These are phyloP conservation scores for Eristalis pertinax DNA, from an alignment of 2,888 invertebrate genomes.

Conservation along the genomic window DNA sequence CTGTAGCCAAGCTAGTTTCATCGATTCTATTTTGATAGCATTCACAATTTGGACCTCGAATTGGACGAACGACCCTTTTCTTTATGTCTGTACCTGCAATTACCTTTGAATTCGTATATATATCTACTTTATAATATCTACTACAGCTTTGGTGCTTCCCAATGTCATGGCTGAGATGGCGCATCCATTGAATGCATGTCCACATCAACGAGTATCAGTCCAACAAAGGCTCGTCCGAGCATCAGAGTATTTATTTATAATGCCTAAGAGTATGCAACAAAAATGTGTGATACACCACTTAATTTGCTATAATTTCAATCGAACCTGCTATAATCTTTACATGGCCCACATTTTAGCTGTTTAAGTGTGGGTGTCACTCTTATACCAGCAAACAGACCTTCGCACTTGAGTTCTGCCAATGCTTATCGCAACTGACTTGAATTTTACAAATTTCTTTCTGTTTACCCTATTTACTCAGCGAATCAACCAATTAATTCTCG, in stretches of 20 bases:
- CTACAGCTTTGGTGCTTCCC: no score
- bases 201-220: no score
- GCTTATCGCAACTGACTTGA: constrained; percentile 14
- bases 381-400: constrained; percentile 11
- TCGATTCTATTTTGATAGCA: no score
- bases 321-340: not conserved
- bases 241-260: not conserved
- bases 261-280: constrained; percentile 17
- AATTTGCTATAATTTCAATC: not conserved
- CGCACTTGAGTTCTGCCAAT: constrained; percentile 12
- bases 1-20: no score
- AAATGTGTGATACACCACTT: not conserved
- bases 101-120: no score
- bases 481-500: not conserved
- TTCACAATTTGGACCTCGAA: no score
- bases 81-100: no score
- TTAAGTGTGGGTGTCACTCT: not conserved
- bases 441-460: constrained; percentile 3
- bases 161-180: no score
- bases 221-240: no score
- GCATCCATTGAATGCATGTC: no score
- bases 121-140: no score
- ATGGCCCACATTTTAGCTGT: not conserved
- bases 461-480: constrained; percentile 18
- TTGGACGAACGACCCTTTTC: no score